Evolutionary conservation across 2,113 vertebrate species (phyloP), one percentile per base, ranked within the genome.

Genomic region (Triplophysa dalaica): DNA sequence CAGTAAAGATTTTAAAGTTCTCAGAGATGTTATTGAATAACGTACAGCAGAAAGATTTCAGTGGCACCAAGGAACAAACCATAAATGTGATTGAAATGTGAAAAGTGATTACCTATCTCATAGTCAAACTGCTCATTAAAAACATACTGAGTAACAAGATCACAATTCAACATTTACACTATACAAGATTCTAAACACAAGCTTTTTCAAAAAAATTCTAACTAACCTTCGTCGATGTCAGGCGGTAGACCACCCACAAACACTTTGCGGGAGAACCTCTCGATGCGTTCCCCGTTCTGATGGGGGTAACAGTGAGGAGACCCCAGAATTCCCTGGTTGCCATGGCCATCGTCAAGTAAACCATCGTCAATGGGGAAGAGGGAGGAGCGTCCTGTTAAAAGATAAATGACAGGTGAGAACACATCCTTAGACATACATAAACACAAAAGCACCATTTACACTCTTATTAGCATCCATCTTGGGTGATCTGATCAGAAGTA

Each of bases 181-280:
- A 29, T 4, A 29, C 29, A 29, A 29, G 29, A 29, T 29, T 29
- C 29, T 4, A 3, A 4, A 29, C 29, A 4, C 29, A 29, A 29
- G 29, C 41, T 43, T 45, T 45, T 45, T 11, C 43, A 45, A 1
- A 12, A 12, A 12, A 1, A 2, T 2, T 9, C 19, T n/a, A 81
- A 14, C 85, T 92, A 80, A 97, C 97, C 97, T 95, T 99, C 97
- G 81, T 98, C 97, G 67, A 99, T 99, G 85, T 99, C 97, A 3
- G 97, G 97, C 75, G 97, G 97, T 82, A 99, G 92, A 19, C 97
- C 97, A 77, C 97, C 97, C 75, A 99, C 97, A 83, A 99, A 99
- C 81, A 99, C 97, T 76, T 99, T 99, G n/a, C 97, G 92, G 65
- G 97, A 99, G 86, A 98, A 99, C 65, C 97, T 95, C 87, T 99